These are phyloP conservation scores for Periphyllus acericola DNA, from an alignment of 2,888 invertebrate genomes.

Conservation along the genomic window DNA sequence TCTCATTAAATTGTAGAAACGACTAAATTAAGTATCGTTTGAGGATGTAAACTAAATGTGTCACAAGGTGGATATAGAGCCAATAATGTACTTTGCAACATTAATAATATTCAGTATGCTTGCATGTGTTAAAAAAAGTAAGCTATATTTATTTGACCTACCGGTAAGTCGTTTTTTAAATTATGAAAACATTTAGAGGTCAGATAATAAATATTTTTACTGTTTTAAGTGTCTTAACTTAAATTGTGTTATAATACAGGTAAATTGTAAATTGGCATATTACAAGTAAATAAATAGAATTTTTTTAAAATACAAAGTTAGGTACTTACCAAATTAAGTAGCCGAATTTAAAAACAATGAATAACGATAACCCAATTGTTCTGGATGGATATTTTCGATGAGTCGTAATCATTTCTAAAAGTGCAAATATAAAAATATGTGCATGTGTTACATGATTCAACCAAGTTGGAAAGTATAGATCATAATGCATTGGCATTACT, in stretches of 20 bases:
- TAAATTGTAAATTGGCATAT: too few relatives aligned
- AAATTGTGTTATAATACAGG: too few relatives aligned
- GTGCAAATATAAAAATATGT: conserved; percentile 81
- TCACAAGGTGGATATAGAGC: background rate
- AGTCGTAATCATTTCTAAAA: conserved; percentile 79
- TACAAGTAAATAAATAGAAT: background rate
- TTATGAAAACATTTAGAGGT: too few relatives aligned
- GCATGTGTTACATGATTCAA: conserved; percentile 94
- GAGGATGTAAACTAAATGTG: background rate
- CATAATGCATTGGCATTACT: conserved; percentile 85
- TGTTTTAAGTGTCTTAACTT: too few relatives aligned
- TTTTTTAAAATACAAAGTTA: background rate
- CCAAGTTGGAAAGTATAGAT: conserved; percentile 88
- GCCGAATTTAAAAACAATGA: conserved; percentile 13
- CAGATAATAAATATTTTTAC: too few relatives aligned
- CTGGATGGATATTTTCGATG: conserved; percentile 80
- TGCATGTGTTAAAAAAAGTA: background rate
- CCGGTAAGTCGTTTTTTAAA: too few relatives aligned
- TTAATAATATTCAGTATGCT: background rate
- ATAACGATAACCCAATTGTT: conserved; percentile 22
- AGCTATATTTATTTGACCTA: too few relatives aligned
- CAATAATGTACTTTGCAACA: background rate
- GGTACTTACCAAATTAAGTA: conserved; percentile 72
- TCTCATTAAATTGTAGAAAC: background rate
- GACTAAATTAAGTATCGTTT: background rate